These are phyloP conservation scores for Rousettus leschenaultii DNA, from an alignment of 2,113 vertebrate species.

Conservation along the genomic window DNA sequence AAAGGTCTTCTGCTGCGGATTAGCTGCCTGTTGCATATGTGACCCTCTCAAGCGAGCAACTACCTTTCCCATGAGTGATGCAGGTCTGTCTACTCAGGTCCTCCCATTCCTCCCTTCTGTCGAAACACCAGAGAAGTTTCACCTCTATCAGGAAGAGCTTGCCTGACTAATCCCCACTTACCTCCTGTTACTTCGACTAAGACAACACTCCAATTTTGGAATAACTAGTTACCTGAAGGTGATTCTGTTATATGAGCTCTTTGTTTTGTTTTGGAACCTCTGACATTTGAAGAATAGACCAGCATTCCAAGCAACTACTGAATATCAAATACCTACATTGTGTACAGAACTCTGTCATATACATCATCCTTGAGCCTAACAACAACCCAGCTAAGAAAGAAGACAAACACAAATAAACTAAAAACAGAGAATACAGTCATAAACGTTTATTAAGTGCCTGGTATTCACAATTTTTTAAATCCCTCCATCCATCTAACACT, in stretches of 20 bases:
- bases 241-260: conserved; percentile 33
- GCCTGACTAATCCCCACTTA: not conserved
- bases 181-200: not conserved
- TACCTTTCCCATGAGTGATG: not conserved
- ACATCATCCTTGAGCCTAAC: not conserved
- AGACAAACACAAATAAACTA: not conserved
- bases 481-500: not conserved
- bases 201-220: not conserved
- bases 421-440: conserved; percentile 9
- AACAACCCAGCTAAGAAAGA: not conserved
- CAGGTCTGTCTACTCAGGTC: not conserved
- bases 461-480: not conserved
- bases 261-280: conserved; percentile 33
- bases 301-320: not conserved
- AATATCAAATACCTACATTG: not conserved
- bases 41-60: not conserved
- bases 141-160: not conserved
- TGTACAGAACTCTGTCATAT: not conserved
- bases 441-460: conserved; percentile 39
- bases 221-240: not conserved
- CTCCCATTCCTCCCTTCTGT: not conserved
- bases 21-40: not conserved
- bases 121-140: not conserved
- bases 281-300: not conserved
- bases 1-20: not conserved